phyloP scores from a whole-genome alignment of 2,797 vertebrate species.

The Pangasius mekongensis region DNA sequence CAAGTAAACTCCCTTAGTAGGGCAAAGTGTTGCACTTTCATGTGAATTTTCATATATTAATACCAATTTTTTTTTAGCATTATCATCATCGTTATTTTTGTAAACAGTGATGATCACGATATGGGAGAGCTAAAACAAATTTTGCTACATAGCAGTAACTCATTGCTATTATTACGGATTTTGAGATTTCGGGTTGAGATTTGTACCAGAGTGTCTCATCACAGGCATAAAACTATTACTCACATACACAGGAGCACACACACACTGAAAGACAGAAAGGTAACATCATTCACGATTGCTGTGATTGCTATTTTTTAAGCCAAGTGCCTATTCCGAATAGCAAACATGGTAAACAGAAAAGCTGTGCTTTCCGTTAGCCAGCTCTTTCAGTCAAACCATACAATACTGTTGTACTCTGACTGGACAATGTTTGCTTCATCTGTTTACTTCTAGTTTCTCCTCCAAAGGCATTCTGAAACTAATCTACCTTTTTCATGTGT shows the following conservation, averaged over 20 bases:
- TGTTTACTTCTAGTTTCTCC: background rate
- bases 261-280: background rate
- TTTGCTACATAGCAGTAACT: background rate
- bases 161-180: background rate
- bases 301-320: background rate
- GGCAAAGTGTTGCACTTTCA: background rate
- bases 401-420: background rate
- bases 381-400: background rate
- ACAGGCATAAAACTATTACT: background rate
- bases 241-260: background rate
- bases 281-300: background rate
- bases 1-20: background rate
- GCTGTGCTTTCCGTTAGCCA: background rate
- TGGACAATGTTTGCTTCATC: background rate
- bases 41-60: background rate
- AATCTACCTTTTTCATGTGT: background rate
- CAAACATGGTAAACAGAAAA: background rate
- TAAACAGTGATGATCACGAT: background rate
- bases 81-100: background rate
- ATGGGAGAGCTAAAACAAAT: background rate
- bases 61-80: background rate
- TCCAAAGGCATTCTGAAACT: background rate
- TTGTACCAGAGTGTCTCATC: background rate
- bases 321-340: background rate
- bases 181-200: too few species aligned